Percentiles rank a stretch among this genome's conserved stretches.
These are phyloP conservation scores for Danio tinwini DNA, from an alignment of 2,797 vertebrate genomes.

Conservation along the genomic window DNA sequence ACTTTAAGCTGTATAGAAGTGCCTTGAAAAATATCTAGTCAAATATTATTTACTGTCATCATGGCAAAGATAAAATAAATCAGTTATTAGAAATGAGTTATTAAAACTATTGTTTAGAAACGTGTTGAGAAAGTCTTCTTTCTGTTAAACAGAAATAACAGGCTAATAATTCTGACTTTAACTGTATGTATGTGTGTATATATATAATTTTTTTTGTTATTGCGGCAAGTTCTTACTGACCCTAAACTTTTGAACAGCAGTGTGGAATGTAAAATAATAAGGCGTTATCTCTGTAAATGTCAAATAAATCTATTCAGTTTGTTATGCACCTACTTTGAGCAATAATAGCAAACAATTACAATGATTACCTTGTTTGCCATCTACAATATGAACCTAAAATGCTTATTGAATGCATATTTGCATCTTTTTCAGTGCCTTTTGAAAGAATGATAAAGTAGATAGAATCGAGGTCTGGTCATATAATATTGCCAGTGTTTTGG, in stretches of 20 bases:
- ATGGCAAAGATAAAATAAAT: too few species aligned
- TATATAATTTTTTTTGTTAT: too few species aligned
- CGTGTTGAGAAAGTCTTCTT: too few species aligned
- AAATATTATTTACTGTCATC: too few species aligned
- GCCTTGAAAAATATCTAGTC: too few species aligned
- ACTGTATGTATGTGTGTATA: too few species aligned
- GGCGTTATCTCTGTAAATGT: neutral
- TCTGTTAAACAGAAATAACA: too few species aligned
- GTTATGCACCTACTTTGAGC: neutral
- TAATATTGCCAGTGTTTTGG: slow-evolving; percentile 25
- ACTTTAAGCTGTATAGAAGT: too few species aligned
- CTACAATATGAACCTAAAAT: neutral
- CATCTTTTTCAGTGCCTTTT: neutral
- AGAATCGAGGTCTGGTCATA: neutral
- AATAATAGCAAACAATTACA: neutral
- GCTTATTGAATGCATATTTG: neutral
- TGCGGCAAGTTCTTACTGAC: too few species aligned
- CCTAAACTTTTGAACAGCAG: neutral
- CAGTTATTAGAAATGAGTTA: too few species aligned
- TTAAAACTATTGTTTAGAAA: too few species aligned
- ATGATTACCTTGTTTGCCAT: neutral
- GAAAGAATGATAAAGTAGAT: neutral
- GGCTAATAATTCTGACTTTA: too few species aligned
- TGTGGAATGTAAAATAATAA: neutral
- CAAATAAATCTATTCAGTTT: neutral